Evolutionary conservation across 2,797 vertebrate species (phyloP), one percentile per base, ranked within the genome.

Genomic region (Scarus forsteni): DNA sequence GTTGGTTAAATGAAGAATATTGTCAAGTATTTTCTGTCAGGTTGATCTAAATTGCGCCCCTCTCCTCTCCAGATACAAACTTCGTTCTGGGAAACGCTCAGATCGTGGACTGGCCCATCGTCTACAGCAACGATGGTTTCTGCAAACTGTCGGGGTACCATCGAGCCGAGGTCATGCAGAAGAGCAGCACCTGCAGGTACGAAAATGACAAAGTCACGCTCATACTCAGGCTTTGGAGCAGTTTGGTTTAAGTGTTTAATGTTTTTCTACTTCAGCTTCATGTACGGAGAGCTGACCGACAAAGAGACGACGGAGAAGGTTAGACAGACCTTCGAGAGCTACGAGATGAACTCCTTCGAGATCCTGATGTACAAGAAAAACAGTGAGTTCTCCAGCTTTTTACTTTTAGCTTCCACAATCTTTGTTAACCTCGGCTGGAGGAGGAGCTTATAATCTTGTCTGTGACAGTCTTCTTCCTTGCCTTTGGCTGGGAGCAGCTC

Each of bases 311-410:
- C 90, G 5, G 96, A 96, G 82, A 99, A 98, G 68, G 97, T 98
- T 55, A 93, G 96, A 6, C 95, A 95, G 85, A 97, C 97, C 0
- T 98, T 98, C 77, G 96, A 99, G 85, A 97, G 95, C 92, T 97
- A 98, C 53, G 97, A 98, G 86, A 97, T 95, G 93, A 97, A 96
- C 88, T 99, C 97, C 13, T 98, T 98, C 71, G 97, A 99, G 94
- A 97, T 99, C 76, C 86, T 98, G 79, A 98, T 98, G 97, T 99
- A 99, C 93, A 99, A 98, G 92, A 99, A 98, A 76, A 99, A 98
- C 92, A 94, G 97, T 99, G 91, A 98, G 97, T 97, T 63, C 27
- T 8, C 1, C n/a, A 1, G 3, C 0, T n/a, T 9, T 34, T 6
- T 3, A 16, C 35, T 4, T 4, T 27, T 27, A 27, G 27, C 27